Evolutionary conservation across 1,140 invertebrate genomes (phyloP).

Genomic region (Bradysia coprophila): DNA sequence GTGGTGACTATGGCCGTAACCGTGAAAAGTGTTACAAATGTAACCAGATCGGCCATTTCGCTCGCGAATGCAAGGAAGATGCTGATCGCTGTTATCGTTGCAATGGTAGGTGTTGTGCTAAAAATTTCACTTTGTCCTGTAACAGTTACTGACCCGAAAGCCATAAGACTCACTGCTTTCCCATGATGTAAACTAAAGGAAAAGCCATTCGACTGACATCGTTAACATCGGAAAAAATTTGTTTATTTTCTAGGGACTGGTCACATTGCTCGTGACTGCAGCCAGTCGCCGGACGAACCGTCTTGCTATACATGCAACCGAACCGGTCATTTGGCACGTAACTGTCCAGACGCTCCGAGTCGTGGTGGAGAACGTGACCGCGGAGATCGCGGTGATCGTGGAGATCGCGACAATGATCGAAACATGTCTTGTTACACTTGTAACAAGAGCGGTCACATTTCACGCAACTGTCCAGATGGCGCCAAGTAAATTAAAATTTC

Average conservation of each 20-base stretch:
- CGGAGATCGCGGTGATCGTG: conserved; percentile 5
- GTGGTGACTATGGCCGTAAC: conserved; percentile 27
- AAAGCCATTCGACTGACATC: background rate
- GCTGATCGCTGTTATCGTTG: conserved; percentile 71
- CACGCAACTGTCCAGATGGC: conserved; percentile 70
- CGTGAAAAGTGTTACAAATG: conserved; percentile 88
- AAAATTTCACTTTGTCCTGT: background rate
- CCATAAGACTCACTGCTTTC: background rate
- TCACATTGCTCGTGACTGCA: conserved; percentile 80
- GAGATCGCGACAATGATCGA: conserved; percentile 14
- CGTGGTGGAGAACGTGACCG: conserved; percentile 25
- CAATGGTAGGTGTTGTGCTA: conserved; percentile 19
- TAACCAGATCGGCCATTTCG: conserved; percentile 83
- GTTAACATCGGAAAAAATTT: background rate
- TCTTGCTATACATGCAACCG: conserved; percentile 81
- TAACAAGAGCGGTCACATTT: conserved; percentile 75
- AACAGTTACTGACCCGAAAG: too few species aligned
- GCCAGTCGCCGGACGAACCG: conserved; percentile 55
- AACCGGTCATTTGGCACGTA: conserved; percentile 71
- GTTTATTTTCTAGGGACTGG: conserved; percentile 37
- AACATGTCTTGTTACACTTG: conserved; percentile 70
- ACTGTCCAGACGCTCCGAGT: conserved; percentile 47
- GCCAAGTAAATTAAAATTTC: conserved; percentile 27
- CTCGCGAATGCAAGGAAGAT: conserved; percentile 77
- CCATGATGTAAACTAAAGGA: background rate